Base-by-base conservation (phyloP, 2,113 vertebrate species). In the Clupea harengus region DNA sequence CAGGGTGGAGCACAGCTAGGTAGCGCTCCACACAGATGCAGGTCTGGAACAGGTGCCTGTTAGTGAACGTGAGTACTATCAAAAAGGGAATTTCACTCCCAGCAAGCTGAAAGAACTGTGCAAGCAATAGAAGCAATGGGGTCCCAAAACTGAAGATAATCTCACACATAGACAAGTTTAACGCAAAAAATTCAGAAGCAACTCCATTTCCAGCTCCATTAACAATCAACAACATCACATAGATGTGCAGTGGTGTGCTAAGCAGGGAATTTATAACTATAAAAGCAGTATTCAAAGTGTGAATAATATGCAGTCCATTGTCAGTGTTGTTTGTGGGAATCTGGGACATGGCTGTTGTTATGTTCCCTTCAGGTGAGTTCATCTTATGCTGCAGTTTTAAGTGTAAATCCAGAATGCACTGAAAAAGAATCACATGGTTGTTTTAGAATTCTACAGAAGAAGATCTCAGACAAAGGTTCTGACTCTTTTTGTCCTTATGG, bases 21-120 rank as follows among this genome's bases (percentile, higher is more conserved):
- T 89, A 91, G 64, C 81, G 87, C 22, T 91, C 89, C 1, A 88
- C n/a, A 84, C 81, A 84, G 87, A 92, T 90, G 54, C 60, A 86
- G 39, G 82, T 80, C 6, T 89, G 82, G 15, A 91, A 88, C 32
- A 88, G 81, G 18, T 86, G 85, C 7, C 81, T 84, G 11, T 45
- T 86, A n/a, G 83, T 78, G 50, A n/a, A 47, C 6, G 10, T 6
- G 47, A 49, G 10, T 49, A 11, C 10, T 6, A 49, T 11, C 10
- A 49, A 49, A 11, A 49, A 39, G 46, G 4, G 0, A 1, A 2
- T 47, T 47, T 47, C 46, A 47, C 46, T 47, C 0, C 46, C 39
- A 39, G 39, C 39, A 39, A 39, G 39, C 39, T 39, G 39, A 39
- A 39, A 39, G 39, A 39, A 39, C 39, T 39, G 39, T 39, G 1